Percentiles rank a stretch among this genome's conserved stretches.
phyloP scores from a whole-genome alignment of 2,113 vertebrate species.

The Leucosticte australis region DNA sequence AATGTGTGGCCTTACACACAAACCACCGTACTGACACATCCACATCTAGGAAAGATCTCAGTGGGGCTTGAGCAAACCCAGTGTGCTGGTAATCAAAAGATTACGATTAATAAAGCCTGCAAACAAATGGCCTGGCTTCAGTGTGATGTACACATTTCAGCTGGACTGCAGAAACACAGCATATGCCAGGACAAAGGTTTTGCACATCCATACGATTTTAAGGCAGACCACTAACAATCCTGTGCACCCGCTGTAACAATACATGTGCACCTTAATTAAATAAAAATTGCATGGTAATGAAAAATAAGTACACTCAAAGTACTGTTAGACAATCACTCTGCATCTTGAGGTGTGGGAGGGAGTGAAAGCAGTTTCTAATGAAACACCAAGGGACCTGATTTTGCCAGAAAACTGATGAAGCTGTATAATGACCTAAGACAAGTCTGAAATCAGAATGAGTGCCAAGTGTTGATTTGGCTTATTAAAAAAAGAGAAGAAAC shows the following conservation, averaged over 20 bases:
- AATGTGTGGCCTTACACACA: not conserved
- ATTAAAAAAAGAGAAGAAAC: not conserved
- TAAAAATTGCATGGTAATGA: not conserved
- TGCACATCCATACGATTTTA: not conserved
- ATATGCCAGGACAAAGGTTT: not conserved
- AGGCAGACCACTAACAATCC: not conserved
- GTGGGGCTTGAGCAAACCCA: not conserved
- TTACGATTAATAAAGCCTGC: not conserved
- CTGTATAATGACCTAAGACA: not conserved
- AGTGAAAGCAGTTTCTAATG: not conserved
- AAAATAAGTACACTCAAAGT: not conserved
- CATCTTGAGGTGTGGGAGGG: not conserved
- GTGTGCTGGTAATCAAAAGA: not conserved
- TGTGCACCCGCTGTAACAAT: not conserved
- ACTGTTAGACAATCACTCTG: not conserved
- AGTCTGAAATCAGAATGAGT: not conserved
- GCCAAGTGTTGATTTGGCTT: not conserved
- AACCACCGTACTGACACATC: not conserved
- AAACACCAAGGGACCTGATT: not conserved
- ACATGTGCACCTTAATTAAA: not conserved
- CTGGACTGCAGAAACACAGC: not conserved
- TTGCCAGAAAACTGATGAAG: conserved; percentile 12
- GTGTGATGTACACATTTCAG: rapidly evolving
- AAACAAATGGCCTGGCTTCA: not conserved
- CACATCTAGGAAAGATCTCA: not conserved